Conservation (phyloP, 2,888 invertebrate species). For the Spodoptera littoralis region DNA sequence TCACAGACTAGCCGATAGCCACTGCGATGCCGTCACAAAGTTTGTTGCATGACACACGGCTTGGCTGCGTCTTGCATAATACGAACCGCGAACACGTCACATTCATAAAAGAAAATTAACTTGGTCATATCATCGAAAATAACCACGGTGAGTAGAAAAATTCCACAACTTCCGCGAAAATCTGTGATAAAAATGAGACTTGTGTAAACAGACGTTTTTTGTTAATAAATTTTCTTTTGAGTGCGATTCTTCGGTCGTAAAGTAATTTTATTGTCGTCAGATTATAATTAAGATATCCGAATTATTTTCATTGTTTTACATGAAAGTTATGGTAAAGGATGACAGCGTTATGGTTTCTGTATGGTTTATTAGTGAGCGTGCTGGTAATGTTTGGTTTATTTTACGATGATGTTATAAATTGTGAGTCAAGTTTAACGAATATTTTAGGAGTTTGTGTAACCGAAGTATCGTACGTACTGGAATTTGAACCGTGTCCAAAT, state of each 20-base stretch:
- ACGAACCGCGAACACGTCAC: slow-evolving; percentile 61
- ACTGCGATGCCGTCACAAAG: slow-evolving; percentile 28
- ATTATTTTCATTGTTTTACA: slow-evolving; percentile 44
- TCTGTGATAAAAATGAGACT: slow-evolving; percentile 23
- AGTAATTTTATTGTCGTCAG: slow-evolving; percentile 22
- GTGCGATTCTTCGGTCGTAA: slow-evolving; percentile 53
- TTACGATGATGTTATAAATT: slow-evolving; percentile 10
- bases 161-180: slow-evolving; percentile 69
- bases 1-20: slow-evolving; percentile 44
- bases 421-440: slow-evolving; percentile 1
- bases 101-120: slow-evolving; percentile 52
- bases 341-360: slow-evolving; percentile 34
- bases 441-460: background rate
- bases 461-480: background rate
- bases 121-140: slow-evolving; percentile 65
- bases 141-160: slow-evolving; percentile 63
- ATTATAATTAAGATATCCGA: slow-evolving; percentile 26
- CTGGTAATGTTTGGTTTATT: slow-evolving; percentile 9
- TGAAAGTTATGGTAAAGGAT: slow-evolving; percentile 34
- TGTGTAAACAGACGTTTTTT: slow-evolving; percentile 61
- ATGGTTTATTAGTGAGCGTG: slow-evolving; percentile 20
- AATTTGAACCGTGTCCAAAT: slow-evolving; percentile 2
- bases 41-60: slow-evolving; percentile 43
- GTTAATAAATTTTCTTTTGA: slow-evolving; percentile 7
- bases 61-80: slow-evolving; percentile 72